These are phyloP conservation scores for Callorhinus ursinus DNA, from an alignment of 2,113 vertebrate species.

Conservation along the genomic window DNA sequence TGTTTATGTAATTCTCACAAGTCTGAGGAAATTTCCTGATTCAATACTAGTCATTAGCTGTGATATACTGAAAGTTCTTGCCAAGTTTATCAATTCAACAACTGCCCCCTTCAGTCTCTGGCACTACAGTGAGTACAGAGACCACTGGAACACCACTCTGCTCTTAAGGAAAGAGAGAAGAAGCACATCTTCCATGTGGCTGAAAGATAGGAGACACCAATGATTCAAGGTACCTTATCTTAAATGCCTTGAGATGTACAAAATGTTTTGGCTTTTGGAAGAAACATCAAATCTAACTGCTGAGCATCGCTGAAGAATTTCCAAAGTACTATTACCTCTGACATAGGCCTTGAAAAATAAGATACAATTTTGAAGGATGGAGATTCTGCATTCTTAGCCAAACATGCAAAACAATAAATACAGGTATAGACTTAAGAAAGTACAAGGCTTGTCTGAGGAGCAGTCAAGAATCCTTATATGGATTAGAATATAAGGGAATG, in stretches of 20 bases:
- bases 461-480: not conserved
- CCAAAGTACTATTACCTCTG: not conserved
- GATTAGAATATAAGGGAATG: not conserved
- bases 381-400: not conserved
- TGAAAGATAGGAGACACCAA: not conserved
- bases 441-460: not conserved
- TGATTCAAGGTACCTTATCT: not conserved
- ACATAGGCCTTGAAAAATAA: not conserved
- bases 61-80: not conserved
- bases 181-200: not conserved
- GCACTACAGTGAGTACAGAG: not conserved
- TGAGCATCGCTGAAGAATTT: not conserved
- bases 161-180: not conserved
- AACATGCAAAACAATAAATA: not conserved
- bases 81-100: conserved; percentile 16
- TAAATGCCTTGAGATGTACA: not conserved
- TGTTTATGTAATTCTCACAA: not conserved
- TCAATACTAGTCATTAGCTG: not conserved
- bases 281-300: not conserved
- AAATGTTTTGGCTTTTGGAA: not conserved
- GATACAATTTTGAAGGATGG: not conserved
- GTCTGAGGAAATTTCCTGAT: not conserved
- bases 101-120: not conserved
- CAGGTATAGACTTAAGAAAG: not conserved
- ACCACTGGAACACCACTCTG: not conserved